These are phyloP conservation scores for Corynorhinus townsendii DNA, from an alignment of 2,113 vertebrate species.

Conservation along the genomic window DNA sequence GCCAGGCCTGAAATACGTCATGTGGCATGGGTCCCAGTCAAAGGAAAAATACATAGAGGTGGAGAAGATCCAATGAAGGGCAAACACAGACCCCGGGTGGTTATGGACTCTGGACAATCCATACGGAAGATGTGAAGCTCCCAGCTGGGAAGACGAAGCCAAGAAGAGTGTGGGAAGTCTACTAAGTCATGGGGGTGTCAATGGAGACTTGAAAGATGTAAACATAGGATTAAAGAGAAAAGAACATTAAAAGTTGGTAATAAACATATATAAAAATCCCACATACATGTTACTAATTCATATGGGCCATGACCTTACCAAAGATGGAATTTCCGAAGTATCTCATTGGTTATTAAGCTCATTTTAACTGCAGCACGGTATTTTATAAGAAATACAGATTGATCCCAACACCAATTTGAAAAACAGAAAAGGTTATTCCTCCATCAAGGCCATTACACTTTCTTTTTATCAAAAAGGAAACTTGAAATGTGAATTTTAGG, in stretches of 20 bases:
- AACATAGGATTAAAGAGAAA: background rate
- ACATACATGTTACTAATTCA: background rate
- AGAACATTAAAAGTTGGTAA: background rate
- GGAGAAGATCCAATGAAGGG: background rate
- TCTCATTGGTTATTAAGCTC: background rate
- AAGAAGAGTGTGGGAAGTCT: background rate
- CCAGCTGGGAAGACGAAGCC: background rate
- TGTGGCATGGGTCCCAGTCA: background rate
- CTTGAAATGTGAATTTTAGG: background rate
- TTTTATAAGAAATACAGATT: background rate
- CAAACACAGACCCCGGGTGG: background rate
- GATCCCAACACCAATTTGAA: background rate
- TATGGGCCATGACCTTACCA: background rate
- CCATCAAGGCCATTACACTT: background rate
- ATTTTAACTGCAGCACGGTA: background rate
- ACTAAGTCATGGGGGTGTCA: background rate
- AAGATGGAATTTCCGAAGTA: background rate
- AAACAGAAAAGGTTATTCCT: background rate
- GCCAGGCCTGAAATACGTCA: background rate
- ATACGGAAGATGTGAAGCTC: background rate
- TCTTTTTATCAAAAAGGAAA: slow-evolving; percentile 17
- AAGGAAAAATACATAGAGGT: background rate
- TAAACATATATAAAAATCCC: background rate
- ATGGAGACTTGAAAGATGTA: background rate
- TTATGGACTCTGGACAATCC: background rate